phyloP scores from a whole-genome alignment of 2,888 invertebrate genomes.

The Brachycybe producta region DNA sequence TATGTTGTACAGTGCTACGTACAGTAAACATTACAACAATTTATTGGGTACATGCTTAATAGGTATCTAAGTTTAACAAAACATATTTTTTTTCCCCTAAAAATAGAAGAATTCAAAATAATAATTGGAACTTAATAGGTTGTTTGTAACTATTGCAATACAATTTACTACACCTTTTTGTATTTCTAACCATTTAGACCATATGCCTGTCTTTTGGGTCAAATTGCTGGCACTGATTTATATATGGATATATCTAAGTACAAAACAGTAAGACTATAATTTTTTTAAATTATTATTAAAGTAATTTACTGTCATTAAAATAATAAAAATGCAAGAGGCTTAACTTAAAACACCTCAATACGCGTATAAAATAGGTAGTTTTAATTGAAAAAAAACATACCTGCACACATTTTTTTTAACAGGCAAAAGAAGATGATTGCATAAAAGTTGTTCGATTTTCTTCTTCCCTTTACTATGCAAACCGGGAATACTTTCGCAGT shows the following conservation, averaged over 20 bases:
- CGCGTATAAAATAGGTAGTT: no score
- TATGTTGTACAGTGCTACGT: no score
- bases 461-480: constrained; percentile 23
- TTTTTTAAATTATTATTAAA: neutral
- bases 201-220: constrained; percentile 53
- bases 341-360: no score
- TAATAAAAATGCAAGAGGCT: neutral
- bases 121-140: no score
- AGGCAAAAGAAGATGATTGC: constrained; percentile 56
- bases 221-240: constrained; percentile 57
- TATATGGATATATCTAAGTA: constrained; percentile 59
- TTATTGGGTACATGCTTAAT: no score
- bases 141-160: no score
- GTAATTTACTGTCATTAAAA: neutral
- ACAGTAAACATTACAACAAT: no score
- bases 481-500: constrained; percentile 11
- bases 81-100: no score
- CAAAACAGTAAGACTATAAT: constrained; percentile 45
- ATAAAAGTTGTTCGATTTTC: constrained; percentile 61
- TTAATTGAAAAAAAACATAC: no score
- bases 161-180: no score
- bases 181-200: constrained; percentile 36
- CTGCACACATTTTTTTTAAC: constrained; percentile 24
- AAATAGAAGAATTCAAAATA: no score
- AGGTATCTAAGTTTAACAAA: no score